phyloP scores from a whole-genome alignment of 2,113 vertebrate genomes.

The Myanophis thanlyinensis region DNA sequence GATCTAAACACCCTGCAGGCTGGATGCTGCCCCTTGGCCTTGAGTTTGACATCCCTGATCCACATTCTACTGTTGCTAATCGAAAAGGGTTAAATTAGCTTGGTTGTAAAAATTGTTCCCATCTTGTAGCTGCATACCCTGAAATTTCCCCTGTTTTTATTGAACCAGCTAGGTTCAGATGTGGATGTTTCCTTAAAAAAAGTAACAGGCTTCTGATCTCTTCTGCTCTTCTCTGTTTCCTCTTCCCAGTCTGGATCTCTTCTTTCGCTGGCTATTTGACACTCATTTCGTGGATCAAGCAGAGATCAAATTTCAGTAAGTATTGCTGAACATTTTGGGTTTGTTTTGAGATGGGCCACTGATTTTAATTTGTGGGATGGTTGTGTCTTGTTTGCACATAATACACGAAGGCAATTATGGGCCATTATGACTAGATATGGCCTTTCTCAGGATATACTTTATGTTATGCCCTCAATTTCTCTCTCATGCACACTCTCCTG shows the following conservation, averaged over 20 bases:
- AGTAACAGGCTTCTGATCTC: constrained; percentile 5
- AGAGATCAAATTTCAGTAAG: constrained; percentile 92
- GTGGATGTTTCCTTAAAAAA: background rate
- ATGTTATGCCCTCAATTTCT: fast-evolving
- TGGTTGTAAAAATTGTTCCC: background rate
- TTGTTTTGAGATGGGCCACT: background rate
- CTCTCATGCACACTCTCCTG: background rate
- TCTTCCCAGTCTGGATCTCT: constrained; percentile 82
- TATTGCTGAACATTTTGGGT: constrained; percentile 9
- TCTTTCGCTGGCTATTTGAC: constrained; percentile 96
- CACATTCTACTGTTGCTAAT: background rate
- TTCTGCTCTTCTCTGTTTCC: constrained; percentile 21
- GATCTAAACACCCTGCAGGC: no score
- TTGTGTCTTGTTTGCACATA: background rate
- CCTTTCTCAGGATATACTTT: background rate
- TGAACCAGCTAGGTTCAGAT: background rate
- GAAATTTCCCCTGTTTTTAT: background rate
- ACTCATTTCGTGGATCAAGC: constrained; percentile 85
- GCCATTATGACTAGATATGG: background rate
- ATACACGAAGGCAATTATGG: background rate
- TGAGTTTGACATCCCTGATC: no score
- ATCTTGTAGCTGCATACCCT: background rate
- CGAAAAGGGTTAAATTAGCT: background rate
- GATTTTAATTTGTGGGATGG: background rate
- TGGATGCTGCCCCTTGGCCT: no score